A percentile compares a stretch with the other conserved stretches of the same genome.
Evolutionary conservation across 2,888 invertebrate species (phyloP).

Genomic region (Papilio protenor): DNA sequence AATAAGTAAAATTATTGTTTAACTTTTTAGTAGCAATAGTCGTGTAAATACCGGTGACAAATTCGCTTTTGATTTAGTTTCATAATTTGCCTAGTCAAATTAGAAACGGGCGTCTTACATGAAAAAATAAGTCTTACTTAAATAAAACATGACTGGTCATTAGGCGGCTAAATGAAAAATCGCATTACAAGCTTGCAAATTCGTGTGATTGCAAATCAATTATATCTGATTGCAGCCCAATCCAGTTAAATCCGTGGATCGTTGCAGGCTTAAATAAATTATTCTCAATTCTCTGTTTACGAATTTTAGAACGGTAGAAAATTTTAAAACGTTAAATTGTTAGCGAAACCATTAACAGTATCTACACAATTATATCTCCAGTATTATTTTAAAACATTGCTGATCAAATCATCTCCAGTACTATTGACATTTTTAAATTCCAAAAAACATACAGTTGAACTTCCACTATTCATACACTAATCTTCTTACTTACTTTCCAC

Average conservation of each 20-base stretch:
- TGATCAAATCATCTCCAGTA: neutral
- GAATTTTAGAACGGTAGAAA: neutral
- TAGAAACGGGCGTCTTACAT: neutral
- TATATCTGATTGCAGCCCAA: constrained; percentile 31
- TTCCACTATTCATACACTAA: too few relatives aligned
- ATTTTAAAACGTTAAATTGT: neutral
- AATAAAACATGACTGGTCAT: neutral
- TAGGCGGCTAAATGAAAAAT: constrained; percentile 16
- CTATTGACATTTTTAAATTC: too few relatives aligned
- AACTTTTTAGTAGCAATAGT: too few relatives aligned
- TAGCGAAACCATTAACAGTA: neutral
- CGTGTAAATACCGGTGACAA: neutral
- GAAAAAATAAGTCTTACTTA: too few relatives aligned
- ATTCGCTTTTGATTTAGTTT: neutral
- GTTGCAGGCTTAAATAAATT: constrained; percentile 14
- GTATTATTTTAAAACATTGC: neutral
- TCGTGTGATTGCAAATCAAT: constrained; percentile 33
- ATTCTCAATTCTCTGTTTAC: neutral
- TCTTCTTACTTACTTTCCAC: too few relatives aligned
- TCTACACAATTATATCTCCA: neutral
- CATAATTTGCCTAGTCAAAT: too few relatives aligned
- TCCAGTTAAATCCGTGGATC: neutral
- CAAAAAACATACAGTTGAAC: too few relatives aligned
- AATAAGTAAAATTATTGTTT: too few relatives aligned
- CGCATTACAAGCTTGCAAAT: constrained; percentile 9